Conservation (phyloP, 1,140 invertebrate species). For the Papilio helenus region DNA sequence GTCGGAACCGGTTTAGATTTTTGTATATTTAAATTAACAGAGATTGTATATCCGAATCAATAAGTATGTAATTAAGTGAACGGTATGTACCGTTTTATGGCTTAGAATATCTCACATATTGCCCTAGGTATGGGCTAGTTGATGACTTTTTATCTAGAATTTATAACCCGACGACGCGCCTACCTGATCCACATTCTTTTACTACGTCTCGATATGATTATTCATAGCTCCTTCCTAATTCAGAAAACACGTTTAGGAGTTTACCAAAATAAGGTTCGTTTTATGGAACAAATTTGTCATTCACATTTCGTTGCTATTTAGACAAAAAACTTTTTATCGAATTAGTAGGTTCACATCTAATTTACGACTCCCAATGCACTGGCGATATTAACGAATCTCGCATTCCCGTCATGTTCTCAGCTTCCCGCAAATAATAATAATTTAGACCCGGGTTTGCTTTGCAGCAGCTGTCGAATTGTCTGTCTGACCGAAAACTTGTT, state of each 20-base stretch:
- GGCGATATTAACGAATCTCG: slow-evolving; percentile 9
- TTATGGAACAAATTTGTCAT: not conserved
- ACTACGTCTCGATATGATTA: not conserved
- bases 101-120: not conserved
- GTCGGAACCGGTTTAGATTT: not conserved
- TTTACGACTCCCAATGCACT: not conserved
- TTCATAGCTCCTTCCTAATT: slow-evolving; percentile 5
- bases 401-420: slow-evolving; percentile 13
- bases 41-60: not conserved
- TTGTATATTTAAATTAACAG: not conserved
- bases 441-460: not conserved
- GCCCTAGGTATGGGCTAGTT: not conserved
- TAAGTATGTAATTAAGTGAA: slow-evolving; percentile 21
- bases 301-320: not conserved
- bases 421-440: slow-evolving; percentile 23
- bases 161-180: not conserved
- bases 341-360: no score
- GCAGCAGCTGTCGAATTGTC: slow-evolving; percentile 30
- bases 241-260: not conserved
- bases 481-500: slow-evolving; percentile 33
- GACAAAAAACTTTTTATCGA: not conserved
- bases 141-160: not conserved
- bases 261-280: not conserved
- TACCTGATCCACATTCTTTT: not conserved
- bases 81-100: slow-evolving; percentile 11